A percentile compares a stretch with the other conserved stretches of the same genome.
phyloP scores from a whole-genome alignment of 2,888 invertebrate species.

The Cordylochernes scorpioides region DNA sequence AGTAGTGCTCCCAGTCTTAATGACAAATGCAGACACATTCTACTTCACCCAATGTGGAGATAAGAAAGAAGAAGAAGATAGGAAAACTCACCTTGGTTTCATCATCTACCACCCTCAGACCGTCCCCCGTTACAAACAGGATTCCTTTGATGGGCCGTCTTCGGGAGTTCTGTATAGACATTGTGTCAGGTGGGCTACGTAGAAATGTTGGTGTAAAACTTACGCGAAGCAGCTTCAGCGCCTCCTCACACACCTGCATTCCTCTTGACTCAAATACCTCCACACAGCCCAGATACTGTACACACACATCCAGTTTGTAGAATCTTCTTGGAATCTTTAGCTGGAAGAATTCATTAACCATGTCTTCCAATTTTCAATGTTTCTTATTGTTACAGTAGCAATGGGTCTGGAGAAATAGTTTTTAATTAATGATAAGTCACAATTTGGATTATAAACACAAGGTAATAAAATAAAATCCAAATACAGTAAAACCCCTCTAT shows the following conservation, averaged over 20 bases:
- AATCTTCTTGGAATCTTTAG: no score
- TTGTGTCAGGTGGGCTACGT: constrained; percentile 2
- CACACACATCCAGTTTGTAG: no score
- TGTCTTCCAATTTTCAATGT: not conserved
- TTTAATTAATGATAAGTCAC: no score
- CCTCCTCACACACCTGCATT: constrained; percentile 98
- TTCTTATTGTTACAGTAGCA: not conserved
- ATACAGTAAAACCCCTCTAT: no score
- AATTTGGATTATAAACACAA: no score
- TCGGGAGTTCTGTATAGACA: constrained; percentile 43
- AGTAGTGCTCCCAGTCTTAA: no score
- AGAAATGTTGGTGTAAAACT: no score
- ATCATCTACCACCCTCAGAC: constrained; percentile 86
- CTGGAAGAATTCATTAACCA: not conserved
- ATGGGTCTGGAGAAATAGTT: no score
- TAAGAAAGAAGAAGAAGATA: not conserved
- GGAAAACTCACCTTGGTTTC: constrained; percentile 46
- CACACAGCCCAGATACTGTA: constrained; percentile 78
- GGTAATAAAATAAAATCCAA: no score
- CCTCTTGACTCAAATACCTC: constrained; percentile 97
- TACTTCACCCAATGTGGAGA: no score
- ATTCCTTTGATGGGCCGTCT: constrained; percentile 60
- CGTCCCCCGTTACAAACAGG: constrained; percentile 73
- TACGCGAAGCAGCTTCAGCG: constrained; percentile 64
- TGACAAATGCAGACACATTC: no score